phyloP scores from a whole-genome alignment of 2,888 invertebrate genomes.

The Pristionchus fissidentatus region DNA sequence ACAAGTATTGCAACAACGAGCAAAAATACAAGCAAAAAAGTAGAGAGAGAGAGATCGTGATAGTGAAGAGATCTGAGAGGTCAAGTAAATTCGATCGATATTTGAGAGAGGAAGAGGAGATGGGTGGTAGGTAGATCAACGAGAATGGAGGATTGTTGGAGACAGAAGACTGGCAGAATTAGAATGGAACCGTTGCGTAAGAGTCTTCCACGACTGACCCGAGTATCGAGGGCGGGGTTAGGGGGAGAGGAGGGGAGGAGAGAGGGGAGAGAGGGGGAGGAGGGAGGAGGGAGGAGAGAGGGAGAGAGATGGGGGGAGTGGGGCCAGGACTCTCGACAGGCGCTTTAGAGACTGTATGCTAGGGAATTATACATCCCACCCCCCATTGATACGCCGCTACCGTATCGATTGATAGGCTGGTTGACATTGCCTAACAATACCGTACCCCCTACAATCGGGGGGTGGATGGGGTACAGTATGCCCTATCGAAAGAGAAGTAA shows the following conservation, averaged over 20 bases:
- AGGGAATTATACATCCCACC: neutral
- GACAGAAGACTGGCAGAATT: constrained; percentile 26
- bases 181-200: constrained; percentile 13
- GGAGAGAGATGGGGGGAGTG: neutral
- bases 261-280: too few relatives aligned
- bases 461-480: too few relatives aligned
- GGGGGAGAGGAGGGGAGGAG: neutral
- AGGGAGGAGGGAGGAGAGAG: neutral
- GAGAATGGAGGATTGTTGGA: neutral
- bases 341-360: neutral
- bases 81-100: neutral
- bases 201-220: constrained; percentile 20
- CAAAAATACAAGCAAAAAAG: too few relatives aligned
- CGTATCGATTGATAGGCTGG: neutral
- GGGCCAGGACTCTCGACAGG: neutral
- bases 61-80: too few relatives aligned
- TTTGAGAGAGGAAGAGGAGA: neutral
- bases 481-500: too few relatives aligned
- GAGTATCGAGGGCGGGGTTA: constrained; percentile 18
- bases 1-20: too few relatives aligned
- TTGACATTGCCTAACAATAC: neutral
- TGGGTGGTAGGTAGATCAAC: constrained; percentile 11
- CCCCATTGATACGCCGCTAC: too few relatives aligned
- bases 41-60: too few relatives aligned
- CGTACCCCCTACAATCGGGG: neutral